These are phyloP conservation scores for Heliconius congener DNA, from an alignment of 1,140 invertebrate species.

Conservation along the genomic window DNA sequence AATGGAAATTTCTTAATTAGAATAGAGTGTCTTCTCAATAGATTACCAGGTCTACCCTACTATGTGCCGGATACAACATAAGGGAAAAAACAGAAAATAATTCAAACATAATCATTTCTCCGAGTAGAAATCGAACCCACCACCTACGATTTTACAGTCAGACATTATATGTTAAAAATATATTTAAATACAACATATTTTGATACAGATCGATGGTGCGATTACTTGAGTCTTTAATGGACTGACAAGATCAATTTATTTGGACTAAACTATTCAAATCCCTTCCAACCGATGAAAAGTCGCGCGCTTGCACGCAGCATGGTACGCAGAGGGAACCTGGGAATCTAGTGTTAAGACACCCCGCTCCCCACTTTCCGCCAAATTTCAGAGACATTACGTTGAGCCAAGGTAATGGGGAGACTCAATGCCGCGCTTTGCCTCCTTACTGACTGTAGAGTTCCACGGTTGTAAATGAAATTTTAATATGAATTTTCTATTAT, in stretches of 20 bases:
- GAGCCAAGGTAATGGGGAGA: no score
- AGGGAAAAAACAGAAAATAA: neutral
- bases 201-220: neutral
- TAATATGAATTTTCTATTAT: no score
- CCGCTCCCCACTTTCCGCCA: neutral
- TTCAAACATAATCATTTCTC: neutral
- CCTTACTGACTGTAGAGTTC: no score
- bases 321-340: neutral
- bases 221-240: neutral
- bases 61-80: no score
- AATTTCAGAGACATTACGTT: neutral
- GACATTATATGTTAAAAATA: neutral
- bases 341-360: neutral
- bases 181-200: neutral
- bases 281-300: slow-evolving; percentile 16
- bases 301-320: neutral
- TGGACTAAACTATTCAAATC: slow-evolving; percentile 24
- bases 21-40: no score
- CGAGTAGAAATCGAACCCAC: neutral
- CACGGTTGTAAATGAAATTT: no score
- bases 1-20: no score
- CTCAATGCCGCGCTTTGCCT: no score
- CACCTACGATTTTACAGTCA: neutral
- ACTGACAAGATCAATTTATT: slow-evolving; percentile 1
- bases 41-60: no score